These are phyloP conservation scores for Papilio xuthus DNA, from an alignment of 1,140 invertebrate genomes.

Conservation along the genomic window DNA sequence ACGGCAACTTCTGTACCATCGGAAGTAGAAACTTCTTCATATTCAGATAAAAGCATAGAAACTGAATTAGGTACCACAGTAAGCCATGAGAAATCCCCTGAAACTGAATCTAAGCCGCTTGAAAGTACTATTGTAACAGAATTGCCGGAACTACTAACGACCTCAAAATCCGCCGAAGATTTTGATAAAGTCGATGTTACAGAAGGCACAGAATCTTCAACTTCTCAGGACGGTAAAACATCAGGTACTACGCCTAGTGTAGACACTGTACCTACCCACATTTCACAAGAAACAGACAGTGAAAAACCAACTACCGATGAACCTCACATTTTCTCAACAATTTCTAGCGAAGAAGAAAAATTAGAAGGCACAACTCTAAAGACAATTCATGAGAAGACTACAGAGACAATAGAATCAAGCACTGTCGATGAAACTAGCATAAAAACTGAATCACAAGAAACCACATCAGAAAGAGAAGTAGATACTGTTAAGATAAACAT, in stretches of 20 bases:
- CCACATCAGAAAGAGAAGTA: neutral
- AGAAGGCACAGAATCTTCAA: slow-evolving; percentile 23
- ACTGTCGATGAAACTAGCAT: slow-evolving; percentile 21
- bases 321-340: neutral
- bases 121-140: slow-evolving; percentile 19
- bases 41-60: slow-evolving; percentile 1
- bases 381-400: neutral
- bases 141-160: neutral
- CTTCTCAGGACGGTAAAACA: neutral
- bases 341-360: neutral
- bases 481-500: slow-evolving; percentile 2
- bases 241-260: neutral
- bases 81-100: neutral
- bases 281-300: neutral
- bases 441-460: slow-evolving; percentile 39
- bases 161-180: slow-evolving; percentile 18
- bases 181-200: neutral
- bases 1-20: slow-evolving; percentile 12
- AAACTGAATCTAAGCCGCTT: slow-evolving; percentile 29
- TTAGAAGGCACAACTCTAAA: neutral
- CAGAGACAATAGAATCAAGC: neutral
- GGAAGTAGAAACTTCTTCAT: slow-evolving; percentile 28
- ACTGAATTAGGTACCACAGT: slow-evolving; percentile 1
- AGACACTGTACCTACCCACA: neutral
- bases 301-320: slow-evolving; percentile 19